Conservation (phyloP, 1,140 invertebrate species). For the Pseudobourletiella spinata region DNA sequence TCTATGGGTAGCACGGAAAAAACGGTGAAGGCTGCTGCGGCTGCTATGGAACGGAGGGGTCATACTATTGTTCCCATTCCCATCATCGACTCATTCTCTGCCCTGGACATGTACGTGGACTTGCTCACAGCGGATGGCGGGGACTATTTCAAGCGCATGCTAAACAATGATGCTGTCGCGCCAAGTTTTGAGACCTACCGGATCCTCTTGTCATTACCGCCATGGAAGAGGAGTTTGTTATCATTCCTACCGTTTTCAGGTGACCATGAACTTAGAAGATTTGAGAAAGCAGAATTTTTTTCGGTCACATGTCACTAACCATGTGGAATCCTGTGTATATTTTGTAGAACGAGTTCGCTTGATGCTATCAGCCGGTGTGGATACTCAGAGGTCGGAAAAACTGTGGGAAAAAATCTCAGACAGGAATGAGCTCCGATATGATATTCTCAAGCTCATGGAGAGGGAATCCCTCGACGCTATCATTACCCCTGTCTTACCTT, state of each 20-base stretch:
- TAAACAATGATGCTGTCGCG: background rate
- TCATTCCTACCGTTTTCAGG: background rate
- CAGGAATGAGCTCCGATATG: background rate
- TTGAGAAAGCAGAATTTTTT: background rate
- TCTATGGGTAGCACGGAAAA: constrained; percentile 17
- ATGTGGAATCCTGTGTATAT: background rate
- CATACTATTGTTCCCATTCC: constrained; percentile 25
- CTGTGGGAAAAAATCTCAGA: background rate
- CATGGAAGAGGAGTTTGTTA: background rate
- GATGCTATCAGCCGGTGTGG: background rate
- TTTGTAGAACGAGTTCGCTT: background rate
- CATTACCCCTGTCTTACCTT: constrained; percentile 12
- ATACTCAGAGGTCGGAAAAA: background rate
- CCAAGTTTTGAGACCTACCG: background rate
- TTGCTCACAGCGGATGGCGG: constrained; percentile 5
- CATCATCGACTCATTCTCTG: background rate
- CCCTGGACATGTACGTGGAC: background rate
- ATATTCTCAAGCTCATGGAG: constrained; percentile 17
- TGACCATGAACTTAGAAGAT: background rate
- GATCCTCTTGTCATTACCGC: background rate
- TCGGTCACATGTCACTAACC: background rate
- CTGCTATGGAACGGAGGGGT: constrained; percentile 10
- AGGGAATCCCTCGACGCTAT: constrained; percentile 12
- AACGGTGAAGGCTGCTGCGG: constrained; percentile 20
- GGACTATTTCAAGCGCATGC: background rate